Base-by-base conservation (phyloP, 2,888 invertebrate genomes). In the Perdita meconis region DNA sequence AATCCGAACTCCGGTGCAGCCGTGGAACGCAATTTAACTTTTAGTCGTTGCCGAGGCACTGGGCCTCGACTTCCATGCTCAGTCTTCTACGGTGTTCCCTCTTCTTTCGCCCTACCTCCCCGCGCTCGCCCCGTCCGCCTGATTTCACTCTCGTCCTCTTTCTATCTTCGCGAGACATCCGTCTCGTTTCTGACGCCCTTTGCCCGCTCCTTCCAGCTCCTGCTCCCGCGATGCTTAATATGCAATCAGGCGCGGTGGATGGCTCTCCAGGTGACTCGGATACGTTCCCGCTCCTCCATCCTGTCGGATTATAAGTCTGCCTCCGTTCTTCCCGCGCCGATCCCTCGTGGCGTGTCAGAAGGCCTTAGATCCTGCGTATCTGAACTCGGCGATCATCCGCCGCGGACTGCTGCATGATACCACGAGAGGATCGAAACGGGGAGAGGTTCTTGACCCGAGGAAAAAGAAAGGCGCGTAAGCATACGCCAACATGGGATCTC, bases 11-110 rank as follows among this genome's bases (percentile, higher is more conserved):
- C 83, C 75, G 80, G 77, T 83, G 84, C 84, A 89, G 84, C 87
- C 87, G 82, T 78, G 86, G 87, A 90, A 90, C 87, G 89, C 89
- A 91, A 91, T 91, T 90, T 91, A 91, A 91, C 90, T 91, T 91
- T 90, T 87, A 89, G 90, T 87, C 88, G 88, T 81, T 86, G 80
- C 86, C 81, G 87, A 86, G 86, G 86, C 89, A 85, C 84, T 64
- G 67, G n/a, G 30, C 30, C 30, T 72, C 72, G 76, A 66, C 66
- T 63, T 75, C 72, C 67, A 70, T 68, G 57, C 67, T 61, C 59
- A 61, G 57, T 61, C 61, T 66, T 40, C 67, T 13, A 53, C 51
- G 44, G 61, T 59, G 47, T 47, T 64, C 61, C 53, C 66, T 68
- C 73, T 75, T 74, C 68, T 68, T 75, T 73, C 69, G 8, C 56